Percentiles rank a stretch among this genome's conserved stretches.
Conservation (phyloP, 1,140 invertebrate species). For the Thalassaphorura encarpata region DNA sequence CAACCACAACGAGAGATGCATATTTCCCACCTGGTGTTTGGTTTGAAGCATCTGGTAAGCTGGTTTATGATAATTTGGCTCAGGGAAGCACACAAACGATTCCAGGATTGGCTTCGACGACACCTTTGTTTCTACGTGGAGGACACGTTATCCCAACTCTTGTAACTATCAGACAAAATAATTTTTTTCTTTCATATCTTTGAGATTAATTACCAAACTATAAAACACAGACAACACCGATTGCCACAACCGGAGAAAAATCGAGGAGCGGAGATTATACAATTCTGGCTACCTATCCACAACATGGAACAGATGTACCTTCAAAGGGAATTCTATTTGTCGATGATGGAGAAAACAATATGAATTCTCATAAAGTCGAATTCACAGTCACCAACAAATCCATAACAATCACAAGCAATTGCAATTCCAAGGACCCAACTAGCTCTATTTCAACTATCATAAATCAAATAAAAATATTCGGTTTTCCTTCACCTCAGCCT, state of each 20-base stretch:
- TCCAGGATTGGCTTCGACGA: not conserved
- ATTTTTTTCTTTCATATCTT: no score
- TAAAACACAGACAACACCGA: not conserved
- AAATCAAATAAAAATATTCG: constrained; percentile 9
- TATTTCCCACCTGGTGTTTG: constrained; percentile 21
- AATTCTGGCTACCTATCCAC: constrained; percentile 1
- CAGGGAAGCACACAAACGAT: not conserved
- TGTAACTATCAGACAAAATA: constrained; percentile 1
- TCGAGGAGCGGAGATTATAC: constrained; percentile 7
- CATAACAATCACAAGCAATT: not conserved
- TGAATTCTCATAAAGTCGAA: no score
- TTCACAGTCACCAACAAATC: not conserved
- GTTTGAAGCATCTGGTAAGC: constrained; percentile 14
- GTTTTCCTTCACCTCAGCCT: no score
- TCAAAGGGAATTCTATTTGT: constrained; percentile 4
- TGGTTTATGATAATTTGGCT: not conserved
- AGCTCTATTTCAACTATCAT: constrained; percentile 6
- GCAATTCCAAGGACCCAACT: not conserved
- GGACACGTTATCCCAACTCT: constrained; percentile 18
- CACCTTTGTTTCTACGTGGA: constrained; percentile 13
- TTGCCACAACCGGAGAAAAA: not conserved
- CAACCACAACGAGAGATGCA: not conserved
- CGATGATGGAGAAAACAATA: no score
- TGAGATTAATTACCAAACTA: not conserved
- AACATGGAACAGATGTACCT: not conserved